Conservation (phyloP, 1,140 invertebrate species). For the Dendroctonus valens region DNA sequence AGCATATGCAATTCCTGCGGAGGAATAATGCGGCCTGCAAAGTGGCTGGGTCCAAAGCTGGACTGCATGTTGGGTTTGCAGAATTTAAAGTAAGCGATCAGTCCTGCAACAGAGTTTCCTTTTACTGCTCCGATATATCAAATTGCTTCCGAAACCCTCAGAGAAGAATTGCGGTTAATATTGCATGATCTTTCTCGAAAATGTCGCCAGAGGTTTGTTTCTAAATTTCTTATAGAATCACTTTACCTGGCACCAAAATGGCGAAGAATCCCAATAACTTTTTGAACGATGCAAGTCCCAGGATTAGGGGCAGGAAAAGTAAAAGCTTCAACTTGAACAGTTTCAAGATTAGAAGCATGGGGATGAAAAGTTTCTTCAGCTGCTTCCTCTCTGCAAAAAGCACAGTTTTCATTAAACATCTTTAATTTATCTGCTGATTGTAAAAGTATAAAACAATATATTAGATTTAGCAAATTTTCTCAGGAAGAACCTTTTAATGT, state of each 20-base stretch:
- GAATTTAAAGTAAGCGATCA: constrained; percentile 79
- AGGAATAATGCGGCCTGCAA: constrained; percentile 62
- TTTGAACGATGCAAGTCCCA: constrained; percentile 79
- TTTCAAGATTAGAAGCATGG: constrained; percentile 75
- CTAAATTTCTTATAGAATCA: neutral
- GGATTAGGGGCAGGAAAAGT: constrained; percentile 74
- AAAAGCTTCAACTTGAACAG: constrained; percentile 80
- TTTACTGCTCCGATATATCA: constrained; percentile 1
- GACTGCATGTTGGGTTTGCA: constrained; percentile 62
- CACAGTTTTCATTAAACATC: too few relatives aligned
- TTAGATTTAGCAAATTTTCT: too few relatives aligned
- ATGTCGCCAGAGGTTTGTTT: neutral
- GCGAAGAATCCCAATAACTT: constrained; percentile 77
- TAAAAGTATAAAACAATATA: too few relatives aligned
- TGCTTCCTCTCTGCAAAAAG: constrained; percentile 67
- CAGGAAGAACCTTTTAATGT: too few relatives aligned
- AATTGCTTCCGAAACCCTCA: constrained; percentile 3
- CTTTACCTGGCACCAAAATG: constrained; percentile 65
- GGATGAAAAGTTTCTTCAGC: constrained; percentile 78
- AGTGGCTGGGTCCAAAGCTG: constrained; percentile 43
- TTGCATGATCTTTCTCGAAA: neutral
- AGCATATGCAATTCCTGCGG: constrained; percentile 62
- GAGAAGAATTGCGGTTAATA: neutral
- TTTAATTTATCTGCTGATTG: too few relatives aligned
- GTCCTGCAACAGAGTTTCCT: constrained; percentile 23